Percentiles rank a stretch among this genome's conserved stretches.
phyloP scores from a whole-genome alignment of 2,888 invertebrate species.

The Glyphotaelius pellucidus region DNA sequence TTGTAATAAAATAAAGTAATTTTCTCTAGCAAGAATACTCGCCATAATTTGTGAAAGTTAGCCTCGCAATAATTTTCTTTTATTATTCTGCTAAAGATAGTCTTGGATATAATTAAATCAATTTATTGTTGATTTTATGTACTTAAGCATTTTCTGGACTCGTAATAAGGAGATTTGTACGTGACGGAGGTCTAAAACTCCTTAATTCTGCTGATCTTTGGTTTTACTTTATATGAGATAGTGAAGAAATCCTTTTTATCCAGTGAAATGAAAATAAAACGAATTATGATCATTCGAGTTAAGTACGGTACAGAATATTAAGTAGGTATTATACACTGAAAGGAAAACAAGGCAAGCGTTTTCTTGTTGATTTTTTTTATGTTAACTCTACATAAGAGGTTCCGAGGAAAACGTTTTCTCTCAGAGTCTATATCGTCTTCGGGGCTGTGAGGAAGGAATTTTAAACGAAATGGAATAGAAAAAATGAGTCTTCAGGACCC shows the following conservation, averaged over 20 bases:
- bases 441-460: too few relatives aligned
- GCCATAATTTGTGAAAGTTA: not conserved
- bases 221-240: not conserved
- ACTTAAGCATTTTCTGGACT: not conserved
- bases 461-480: too few relatives aligned
- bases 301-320: not conserved
- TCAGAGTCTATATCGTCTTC: too few relatives aligned
- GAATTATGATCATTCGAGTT: not conserved
- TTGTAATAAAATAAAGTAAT: not conserved
- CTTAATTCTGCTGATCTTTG: not conserved
- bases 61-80: not conserved
- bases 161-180: not conserved
- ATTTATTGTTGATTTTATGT: not conserved
- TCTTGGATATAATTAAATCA: not conserved
- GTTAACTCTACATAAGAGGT: too few relatives aligned
- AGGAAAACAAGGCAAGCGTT: too few relatives aligned
- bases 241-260: not conserved
- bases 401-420: too few relatives aligned
- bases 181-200: not conserved
- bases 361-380: too few relatives aligned
- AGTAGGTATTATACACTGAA: not conserved
- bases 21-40: not conserved
- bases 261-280: not conserved
- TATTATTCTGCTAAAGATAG: not conserved
- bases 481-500: too few relatives aligned